Evolutionary conservation across 2,888 invertebrate species (phyloP).

Genomic region (Dione juno): DNA sequence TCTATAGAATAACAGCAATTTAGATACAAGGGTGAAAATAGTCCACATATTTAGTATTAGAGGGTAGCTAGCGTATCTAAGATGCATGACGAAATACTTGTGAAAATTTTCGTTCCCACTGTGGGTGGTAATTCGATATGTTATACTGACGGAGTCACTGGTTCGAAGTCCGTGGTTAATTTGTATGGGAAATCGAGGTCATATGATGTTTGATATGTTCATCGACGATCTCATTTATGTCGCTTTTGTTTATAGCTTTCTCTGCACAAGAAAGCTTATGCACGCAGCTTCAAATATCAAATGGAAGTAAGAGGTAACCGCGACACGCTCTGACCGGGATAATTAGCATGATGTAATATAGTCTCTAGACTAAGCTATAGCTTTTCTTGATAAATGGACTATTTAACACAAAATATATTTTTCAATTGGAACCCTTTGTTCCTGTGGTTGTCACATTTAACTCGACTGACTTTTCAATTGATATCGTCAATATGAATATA

Average conservation of each 20-base stretch:
- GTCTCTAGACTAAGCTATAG: no score
- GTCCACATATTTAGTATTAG: constrained; percentile 20
- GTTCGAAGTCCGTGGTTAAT: constrained; percentile 61
- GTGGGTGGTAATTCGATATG: constrained; percentile 49
- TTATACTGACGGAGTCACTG: constrained; percentile 55
- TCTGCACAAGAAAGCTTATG: no score
- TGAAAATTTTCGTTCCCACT: constrained; percentile 71
- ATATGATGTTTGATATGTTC: constrained; percentile 50
- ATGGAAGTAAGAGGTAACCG: no score
- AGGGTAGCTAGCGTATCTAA: constrained; percentile 57
- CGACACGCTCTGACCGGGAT: no score
- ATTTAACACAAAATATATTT: no score
- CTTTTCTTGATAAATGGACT: no score
- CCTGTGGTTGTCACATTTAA: no score
- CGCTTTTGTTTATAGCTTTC: neutral
- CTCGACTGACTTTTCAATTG: no score
- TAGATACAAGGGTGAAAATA: constrained; percentile 18
- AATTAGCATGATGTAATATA: no score
- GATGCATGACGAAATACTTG: constrained; percentile 63
- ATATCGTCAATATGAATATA: no score
- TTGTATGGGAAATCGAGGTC: constrained; percentile 63
- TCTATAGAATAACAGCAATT: constrained; percentile 5
- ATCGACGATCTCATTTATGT: neutral
- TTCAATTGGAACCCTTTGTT: no score
- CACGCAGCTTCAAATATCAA: no score